Evolutionary conservation across 1,140 invertebrate genomes (phyloP), one percentile per base, ranked within the genome.

Genomic region (Trichogramma pretiosum): DNA sequence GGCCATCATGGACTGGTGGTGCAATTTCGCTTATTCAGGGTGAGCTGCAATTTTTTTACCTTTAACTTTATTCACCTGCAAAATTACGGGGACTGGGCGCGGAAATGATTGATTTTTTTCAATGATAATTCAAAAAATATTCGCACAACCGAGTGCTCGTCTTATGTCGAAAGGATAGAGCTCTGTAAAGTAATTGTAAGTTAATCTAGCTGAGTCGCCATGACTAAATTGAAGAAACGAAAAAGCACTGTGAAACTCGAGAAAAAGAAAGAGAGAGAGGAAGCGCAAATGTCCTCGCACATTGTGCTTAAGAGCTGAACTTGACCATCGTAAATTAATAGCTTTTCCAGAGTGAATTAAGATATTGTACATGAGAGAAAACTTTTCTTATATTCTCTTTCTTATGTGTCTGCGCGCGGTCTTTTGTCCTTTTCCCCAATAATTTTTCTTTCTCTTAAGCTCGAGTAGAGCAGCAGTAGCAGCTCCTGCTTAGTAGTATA

Each of bases 21-120:
- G 84, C 24, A 93, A 92, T 67, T 93, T 93, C 62, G 88, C 85
- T 2, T 85, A 88, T 68, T 84, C 81, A 35, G 89, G 89, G 89
- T 86, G 68, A 74, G 37, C n/a, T n/a, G n/a, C n/a, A n/a, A n/a
- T n/a, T n/a, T n/a, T n/a, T n/a, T n/a, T n/a, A n/a, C n/a, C n/a
- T n/a, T n/a, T n/a, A n/a, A n/a, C n/a, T n/a, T n/a, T n/a, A n/a
- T n/a, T n/a, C n/a, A n/a, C n/a, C n/a, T n/a, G n/a, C n/a, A n/a
- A n/a, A n/a, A n/a, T n/a, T n/a, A n/a, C n/a, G n/a, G n/a, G n/a
- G n/a, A n/a, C n/a, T n/a, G n/a, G n/a, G n/a, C n/a, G n/a, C n/a
- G n/a, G n/a, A n/a, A n/a, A n/a, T n/a, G n/a, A n/a, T n/a, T n/a
- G n/a, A n/a, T n/a, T n/a, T n/a, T n/a, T n/a, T n/a, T n/a, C n/a